phyloP scores from a whole-genome alignment of 2,888 invertebrate genomes.

The Xanthorhoe designata region DNA sequence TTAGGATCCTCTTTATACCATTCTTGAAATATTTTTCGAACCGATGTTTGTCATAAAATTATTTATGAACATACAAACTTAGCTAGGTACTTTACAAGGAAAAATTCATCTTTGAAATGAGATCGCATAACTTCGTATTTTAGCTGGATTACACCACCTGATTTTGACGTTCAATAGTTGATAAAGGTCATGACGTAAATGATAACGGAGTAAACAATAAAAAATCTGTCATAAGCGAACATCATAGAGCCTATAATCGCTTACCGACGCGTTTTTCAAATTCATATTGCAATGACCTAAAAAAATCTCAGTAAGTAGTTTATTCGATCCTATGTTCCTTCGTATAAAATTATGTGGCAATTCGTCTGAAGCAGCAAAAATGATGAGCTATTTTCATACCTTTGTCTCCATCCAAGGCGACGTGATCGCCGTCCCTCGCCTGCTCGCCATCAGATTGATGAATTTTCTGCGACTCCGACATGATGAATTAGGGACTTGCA shows the following conservation, averaged over 20 bases:
- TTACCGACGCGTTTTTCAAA: neutral
- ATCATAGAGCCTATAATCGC: conserved; percentile 7
- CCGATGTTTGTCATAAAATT: neutral
- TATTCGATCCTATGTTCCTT: neutral
- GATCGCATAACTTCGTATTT: conserved; percentile 36
- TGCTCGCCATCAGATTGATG: conserved; percentile 77
- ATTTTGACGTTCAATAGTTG: conserved; percentile 56
- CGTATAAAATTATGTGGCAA: neutral
- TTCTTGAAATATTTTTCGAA: neutral
- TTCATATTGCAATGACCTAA: neutral
- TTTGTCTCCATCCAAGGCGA: conserved; percentile 83
- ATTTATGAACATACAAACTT: neutral
- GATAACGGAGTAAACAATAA: conserved; percentile 29
- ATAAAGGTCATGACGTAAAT: conserved; percentile 40
- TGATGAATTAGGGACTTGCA: conserved; percentile 58
- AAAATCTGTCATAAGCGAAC: neutral
- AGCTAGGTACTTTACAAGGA: neutral
- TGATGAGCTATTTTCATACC: conserved; percentile 62
- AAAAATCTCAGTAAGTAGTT: neutral
- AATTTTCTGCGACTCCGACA: conserved; percentile 77
- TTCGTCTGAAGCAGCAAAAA: conserved; percentile 1
- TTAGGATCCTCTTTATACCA: neutral
- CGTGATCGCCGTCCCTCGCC: conserved; percentile 81
- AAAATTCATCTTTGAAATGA: neutral
- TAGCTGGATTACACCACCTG: conserved; percentile 43